These are phyloP conservation scores for Trichogramma evanescens DNA, from an alignment of 2,888 invertebrate species.

Conservation along the genomic window DNA sequence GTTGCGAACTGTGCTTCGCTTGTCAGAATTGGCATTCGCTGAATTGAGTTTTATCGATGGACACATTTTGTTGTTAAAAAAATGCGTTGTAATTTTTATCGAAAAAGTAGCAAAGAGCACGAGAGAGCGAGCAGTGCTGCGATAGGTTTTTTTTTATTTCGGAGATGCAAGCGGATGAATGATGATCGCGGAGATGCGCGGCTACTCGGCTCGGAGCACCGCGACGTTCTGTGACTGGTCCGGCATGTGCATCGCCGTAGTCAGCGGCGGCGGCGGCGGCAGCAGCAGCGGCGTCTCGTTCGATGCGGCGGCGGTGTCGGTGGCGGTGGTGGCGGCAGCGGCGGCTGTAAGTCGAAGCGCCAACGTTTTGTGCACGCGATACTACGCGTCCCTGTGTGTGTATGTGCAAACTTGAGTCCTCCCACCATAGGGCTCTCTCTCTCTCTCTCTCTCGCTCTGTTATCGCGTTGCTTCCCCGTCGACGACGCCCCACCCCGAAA, in stretches of 20 bases:
- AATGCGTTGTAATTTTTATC: not conserved
- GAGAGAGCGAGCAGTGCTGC: not conserved
- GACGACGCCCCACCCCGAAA: no score
- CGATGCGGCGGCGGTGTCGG: conserved; percentile 11
- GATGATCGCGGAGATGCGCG: conserved; percentile 30
- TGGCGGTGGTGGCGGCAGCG: conserved; percentile 1
- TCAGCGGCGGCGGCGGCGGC: conserved; percentile 15
- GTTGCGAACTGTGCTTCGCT: no score
- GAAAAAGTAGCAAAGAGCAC: not conserved
- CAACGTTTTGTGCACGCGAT: conserved; percentile 27
- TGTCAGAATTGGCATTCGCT: no score
- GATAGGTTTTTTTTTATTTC: no score
- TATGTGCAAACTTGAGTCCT: no score
- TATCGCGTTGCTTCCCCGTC: no score
- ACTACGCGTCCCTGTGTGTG: conserved; percentile 10
- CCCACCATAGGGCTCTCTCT: no score
- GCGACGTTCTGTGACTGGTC: conserved; percentile 38
- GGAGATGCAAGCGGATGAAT: conserved; percentile 28
- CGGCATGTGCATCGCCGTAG: conserved; percentile 27
- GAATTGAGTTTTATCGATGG: no score
- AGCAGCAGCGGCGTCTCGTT: conserved; percentile 6
- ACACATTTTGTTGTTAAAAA: no score
- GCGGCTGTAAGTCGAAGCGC: conserved; percentile 23
- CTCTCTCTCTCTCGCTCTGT: no score
- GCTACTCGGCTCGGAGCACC: conserved; percentile 39